phyloP scores from a whole-genome alignment of 2,113 vertebrate genomes.

The Scytalopus superciliaris region DNA sequence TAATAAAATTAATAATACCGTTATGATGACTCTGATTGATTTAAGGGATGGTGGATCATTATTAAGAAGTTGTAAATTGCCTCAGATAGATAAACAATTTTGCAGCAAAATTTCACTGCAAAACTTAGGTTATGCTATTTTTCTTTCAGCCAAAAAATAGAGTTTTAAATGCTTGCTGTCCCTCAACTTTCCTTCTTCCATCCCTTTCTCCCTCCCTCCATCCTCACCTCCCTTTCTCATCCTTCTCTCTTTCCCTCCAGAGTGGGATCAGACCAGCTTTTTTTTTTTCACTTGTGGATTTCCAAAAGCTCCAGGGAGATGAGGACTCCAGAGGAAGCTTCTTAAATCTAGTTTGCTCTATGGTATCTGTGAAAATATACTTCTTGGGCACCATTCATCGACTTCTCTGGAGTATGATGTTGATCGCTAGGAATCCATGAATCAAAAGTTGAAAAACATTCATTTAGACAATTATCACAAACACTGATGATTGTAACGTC shows the following conservation, averaged over 20 bases:
- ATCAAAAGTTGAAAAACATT: not conserved
- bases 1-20: not conserved
- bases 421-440: not conserved
- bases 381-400: not conserved
- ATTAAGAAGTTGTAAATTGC: not conserved
- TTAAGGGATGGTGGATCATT: not conserved
- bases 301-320: not conserved
- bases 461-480: slow-evolving; percentile 5
- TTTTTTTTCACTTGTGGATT: not conserved
- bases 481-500: not conserved
- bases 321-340: not conserved
- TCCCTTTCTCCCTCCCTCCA: not conserved
- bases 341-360: not conserved
- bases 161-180: not conserved
- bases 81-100: not conserved
- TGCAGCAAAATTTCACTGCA: not conserved
- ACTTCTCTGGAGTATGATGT: not conserved
- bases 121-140: not conserved
- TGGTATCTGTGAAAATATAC: not conserved
- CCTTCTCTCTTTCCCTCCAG: slow-evolving; percentile 5
- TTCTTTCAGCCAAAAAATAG: not conserved
- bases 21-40: not conserved
- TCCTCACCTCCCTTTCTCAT: not conserved
- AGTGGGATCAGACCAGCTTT: not conserved
- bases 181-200: not conserved